These are phyloP conservation scores for Propsilocerus akamusi DNA, from an alignment of 1,140 invertebrate genomes.

Conservation along the genomic window DNA sequence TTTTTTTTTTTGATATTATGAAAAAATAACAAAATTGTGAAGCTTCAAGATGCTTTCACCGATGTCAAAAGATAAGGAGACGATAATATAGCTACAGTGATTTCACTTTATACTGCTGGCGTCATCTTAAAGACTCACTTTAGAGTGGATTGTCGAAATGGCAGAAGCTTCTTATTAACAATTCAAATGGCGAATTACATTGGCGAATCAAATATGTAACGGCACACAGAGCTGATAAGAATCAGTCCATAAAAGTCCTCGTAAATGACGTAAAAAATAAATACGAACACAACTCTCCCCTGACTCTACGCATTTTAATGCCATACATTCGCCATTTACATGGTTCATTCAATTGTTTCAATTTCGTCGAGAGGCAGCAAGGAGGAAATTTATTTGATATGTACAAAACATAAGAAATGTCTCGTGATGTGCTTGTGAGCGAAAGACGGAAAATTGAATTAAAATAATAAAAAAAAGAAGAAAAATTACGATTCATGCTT, in stretches of 20 bases:
- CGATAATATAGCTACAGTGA: too few species aligned
- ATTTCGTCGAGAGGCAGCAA: background rate
- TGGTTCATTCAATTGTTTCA: background rate
- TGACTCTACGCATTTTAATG: background rate
- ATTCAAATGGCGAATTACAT: constrained; percentile 3
- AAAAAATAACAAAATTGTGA: too few species aligned
- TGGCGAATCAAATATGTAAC: background rate
- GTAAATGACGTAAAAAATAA: background rate
- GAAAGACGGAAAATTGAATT: background rate
- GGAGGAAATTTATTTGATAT: background rate
- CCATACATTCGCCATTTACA: background rate
- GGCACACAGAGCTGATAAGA: background rate
- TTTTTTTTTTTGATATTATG: too few species aligned
- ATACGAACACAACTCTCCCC: too few species aligned
- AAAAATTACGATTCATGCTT: too few species aligned
- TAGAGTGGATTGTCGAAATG: too few species aligned
- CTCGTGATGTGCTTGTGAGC: background rate
- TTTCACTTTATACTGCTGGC: too few species aligned
- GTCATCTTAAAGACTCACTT: too few species aligned
- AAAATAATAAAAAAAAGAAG: background rate
- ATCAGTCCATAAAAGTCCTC: background rate
- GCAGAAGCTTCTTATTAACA: background rate
- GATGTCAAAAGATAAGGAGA: too few species aligned
- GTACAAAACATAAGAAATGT: background rate
- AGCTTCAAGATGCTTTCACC: too few species aligned